Evolutionary conservation across 1,140 invertebrate species (phyloP), one percentile per base, ranked within the genome.

Genomic region (Rhizoglyphus robini): DNA sequence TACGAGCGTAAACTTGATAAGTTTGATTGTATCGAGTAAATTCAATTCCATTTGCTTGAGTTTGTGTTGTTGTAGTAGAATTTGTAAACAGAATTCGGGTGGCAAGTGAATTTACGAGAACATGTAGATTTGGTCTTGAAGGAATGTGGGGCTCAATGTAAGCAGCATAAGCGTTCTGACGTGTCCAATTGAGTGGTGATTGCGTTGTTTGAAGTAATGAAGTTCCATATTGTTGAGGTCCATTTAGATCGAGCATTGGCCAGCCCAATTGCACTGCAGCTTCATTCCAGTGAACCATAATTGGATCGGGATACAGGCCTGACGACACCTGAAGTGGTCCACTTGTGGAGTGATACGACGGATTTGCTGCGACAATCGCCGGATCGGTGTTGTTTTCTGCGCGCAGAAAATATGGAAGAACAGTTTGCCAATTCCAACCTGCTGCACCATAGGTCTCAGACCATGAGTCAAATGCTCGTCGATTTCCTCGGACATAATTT

Each of bases 401-500:
- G 67, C 74, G 76, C 23, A 77, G 72, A 66, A 81, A 88, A 71
- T 85, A 87, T 0, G 82, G 83, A 5, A 86, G 72, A 0, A 87
- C 79, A 1, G 87, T 83, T 5, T 81, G 76, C 71, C 87, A 90
- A 23, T 82, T 83, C 88, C 84, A 86, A 48, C 85, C 85, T 3
- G 48, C 69, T 0, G 80, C 79, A 4, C 81, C 81, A 30, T 84
- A 71, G 48, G 79, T 74, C 30, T 84, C 71, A 13, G 82, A 79
- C 93, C 93, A 96, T 30, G 84, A 77, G 72, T 96, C 88, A 72
- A 90, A 97, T 72, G 96, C 94, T 34, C 81, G 77, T 41, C 79
- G 81, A 75, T 94, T 90, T 0, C 90, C 90, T 34, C 90, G 79
- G 0, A 98, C 79, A 72, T 98, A 99, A 0, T 96, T 79, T 95